Percentiles rank a stretch among this genome's conserved stretches.
phyloP scores from a whole-genome alignment of 2,113 vertebrate species.

The Hippocampus barbouri region DNA sequence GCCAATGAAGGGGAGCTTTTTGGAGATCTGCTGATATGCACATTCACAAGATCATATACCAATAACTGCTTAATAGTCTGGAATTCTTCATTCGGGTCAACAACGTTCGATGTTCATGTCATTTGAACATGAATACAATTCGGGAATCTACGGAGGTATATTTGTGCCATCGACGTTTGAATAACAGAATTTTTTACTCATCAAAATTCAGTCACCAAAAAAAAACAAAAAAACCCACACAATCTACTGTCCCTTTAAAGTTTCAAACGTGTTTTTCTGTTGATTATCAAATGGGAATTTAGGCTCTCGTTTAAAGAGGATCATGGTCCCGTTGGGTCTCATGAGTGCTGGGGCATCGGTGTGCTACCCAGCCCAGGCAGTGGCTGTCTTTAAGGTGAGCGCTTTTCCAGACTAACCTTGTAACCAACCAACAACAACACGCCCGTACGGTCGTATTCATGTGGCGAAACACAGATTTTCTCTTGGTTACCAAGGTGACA shows the following conservation, averaged over 20 bases:
- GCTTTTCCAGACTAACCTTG: not conserved
- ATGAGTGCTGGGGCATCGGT: conserved; percentile 75
- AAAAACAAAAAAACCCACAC: not conserved
- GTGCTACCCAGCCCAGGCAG: conserved; percentile 83
- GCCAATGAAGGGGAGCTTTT: not conserved
- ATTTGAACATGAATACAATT: not conserved
- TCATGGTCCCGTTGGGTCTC: conserved; percentile 77
- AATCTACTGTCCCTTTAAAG: not conserved
- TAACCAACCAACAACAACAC: not conserved
- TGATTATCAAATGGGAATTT: conserved; percentile 17
- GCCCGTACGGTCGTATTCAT: not conserved
- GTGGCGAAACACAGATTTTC: not conserved
- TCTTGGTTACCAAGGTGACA: conserved; percentile 47
- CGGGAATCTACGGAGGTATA: too few relatives aligned
- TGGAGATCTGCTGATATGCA: not conserved
- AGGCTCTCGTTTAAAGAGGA: conserved; percentile 83
- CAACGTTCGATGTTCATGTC: not conserved
- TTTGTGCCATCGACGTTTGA: too few relatives aligned
- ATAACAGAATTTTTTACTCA: too few relatives aligned
- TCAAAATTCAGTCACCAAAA: too few relatives aligned
- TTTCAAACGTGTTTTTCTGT: not conserved
- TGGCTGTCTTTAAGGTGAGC: conserved; percentile 81
- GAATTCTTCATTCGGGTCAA: not conserved
- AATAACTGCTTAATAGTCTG: not conserved
- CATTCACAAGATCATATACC: not conserved